phyloP scores from a whole-genome alignment of 2,113 vertebrate genomes.

The rat (Rattus norvegicus) region DNA sequence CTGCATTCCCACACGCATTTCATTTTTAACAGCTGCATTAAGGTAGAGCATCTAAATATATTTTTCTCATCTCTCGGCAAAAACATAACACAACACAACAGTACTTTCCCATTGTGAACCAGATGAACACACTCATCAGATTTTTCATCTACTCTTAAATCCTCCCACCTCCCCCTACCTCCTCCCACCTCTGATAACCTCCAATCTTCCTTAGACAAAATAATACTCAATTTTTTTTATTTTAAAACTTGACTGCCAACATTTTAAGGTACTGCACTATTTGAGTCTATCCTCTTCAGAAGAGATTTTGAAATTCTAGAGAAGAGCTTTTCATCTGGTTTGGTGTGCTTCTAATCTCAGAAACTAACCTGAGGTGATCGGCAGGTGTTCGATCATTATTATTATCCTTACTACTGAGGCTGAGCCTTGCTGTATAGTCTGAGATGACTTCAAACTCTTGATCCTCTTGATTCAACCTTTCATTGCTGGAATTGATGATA shows the following conservation, averaged over 20 bases:
- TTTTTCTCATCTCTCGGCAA: neutral
- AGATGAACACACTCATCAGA: neutral
- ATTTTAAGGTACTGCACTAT: neutral
- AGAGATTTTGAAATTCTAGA: neutral
- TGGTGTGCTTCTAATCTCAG: neutral
- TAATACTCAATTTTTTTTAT: neutral
- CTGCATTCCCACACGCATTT: neutral
- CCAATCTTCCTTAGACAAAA: neutral
- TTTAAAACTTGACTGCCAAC: neutral
- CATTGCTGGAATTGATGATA: too few species aligned
- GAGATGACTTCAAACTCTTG: neutral
- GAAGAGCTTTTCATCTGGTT: neutral
- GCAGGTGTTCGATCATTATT: neutral
- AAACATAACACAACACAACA: neutral
- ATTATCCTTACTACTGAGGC: neutral
- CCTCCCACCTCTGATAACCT: accelerated
- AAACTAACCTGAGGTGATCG: neutral
- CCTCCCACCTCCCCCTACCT: neutral
- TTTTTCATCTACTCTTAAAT: neutral
- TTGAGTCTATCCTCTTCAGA: neutral
- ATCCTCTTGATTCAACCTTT: neutral
- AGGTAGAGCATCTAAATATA: neutral
- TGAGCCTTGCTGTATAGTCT: neutral
- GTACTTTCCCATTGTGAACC: neutral
- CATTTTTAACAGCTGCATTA: neutral